phyloP scores from a whole-genome alignment of 1,140 invertebrate genomes.

The Brachionus asplanchnoidis region DNA sequence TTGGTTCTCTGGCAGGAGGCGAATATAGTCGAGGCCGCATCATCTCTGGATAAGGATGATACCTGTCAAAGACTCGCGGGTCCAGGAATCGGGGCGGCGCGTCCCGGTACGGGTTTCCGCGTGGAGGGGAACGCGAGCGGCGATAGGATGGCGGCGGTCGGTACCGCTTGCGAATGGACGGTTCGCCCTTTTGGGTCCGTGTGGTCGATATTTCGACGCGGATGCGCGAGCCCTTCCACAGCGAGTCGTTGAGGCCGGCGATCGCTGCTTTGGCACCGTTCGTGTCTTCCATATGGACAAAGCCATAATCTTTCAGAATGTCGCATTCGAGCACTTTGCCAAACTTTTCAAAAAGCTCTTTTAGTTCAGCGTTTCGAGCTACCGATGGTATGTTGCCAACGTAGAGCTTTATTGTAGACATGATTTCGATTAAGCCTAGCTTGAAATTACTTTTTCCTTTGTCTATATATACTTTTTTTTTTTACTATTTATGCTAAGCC shows the following conservation, averaged over 20 bases:
- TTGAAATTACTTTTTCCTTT: background rate
- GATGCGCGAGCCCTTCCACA: constrained; percentile 78
- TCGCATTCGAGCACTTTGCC: constrained; percentile 91
- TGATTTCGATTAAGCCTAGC: background rate
- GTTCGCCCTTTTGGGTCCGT: background rate
- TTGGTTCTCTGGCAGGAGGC: background rate
- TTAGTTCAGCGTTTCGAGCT: constrained; percentile 74
- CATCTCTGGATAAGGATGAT: background rate
- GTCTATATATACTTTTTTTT: background rate
- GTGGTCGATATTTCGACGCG: constrained; percentile 75
- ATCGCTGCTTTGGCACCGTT: constrained; percentile 82
- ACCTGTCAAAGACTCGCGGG: background rate
- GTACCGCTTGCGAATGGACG: background rate
- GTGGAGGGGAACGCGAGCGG: background rate
- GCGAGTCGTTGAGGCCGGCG: constrained; percentile 78
- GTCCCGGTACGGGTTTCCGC: background rate
- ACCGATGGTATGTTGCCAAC: constrained; percentile 87
- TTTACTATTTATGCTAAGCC: background rate
- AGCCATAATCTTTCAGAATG: constrained; percentile 92
- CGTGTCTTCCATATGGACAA: constrained; percentile 93
- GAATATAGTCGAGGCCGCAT: background rate
- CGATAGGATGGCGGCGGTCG: background rate
- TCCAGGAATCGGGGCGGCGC: background rate
- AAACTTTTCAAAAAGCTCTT: constrained; percentile 85
- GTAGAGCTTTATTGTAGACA: constrained; percentile 69